These are phyloP conservation scores for Stomatorhinus walkeri DNA, from an alignment of 2,797 vertebrate species.

Conservation along the genomic window DNA sequence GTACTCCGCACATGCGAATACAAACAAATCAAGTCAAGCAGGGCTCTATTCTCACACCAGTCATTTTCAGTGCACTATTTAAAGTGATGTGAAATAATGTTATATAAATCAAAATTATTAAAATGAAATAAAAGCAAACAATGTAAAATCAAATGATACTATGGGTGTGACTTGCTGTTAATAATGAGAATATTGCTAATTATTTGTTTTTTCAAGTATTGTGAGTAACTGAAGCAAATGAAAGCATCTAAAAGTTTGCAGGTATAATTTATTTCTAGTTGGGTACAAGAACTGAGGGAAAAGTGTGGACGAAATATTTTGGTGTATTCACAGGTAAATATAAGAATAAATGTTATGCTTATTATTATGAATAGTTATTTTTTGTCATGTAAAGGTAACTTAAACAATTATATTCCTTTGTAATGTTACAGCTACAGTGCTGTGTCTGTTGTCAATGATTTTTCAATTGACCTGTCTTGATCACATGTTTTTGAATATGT, in stretches of 20 bases:
- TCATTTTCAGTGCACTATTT: background rate
- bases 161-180: background rate
- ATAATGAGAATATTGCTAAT: background rate
- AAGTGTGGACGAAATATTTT: background rate
- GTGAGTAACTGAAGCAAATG: background rate
- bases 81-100: background rate
- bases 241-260: background rate
- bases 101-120: background rate
- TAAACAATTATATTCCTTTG: background rate
- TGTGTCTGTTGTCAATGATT: background rate
- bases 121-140: background rate
- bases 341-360: background rate
- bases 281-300: background rate
- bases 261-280: too few relatives aligned
- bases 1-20: too few relatives aligned
- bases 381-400: background rate
- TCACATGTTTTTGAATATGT: background rate
- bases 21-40: too few relatives aligned
- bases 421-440: background rate
- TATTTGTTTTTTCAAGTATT: background rate
- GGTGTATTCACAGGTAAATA: background rate
- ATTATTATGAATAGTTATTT: background rate
- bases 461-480: background rate
- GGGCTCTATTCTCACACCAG: background rate
- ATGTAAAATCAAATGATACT: background rate